These are phyloP conservation scores for Hemicordylus capensis DNA, from an alignment of 2,113 vertebrate genomes.

Conservation along the genomic window DNA sequence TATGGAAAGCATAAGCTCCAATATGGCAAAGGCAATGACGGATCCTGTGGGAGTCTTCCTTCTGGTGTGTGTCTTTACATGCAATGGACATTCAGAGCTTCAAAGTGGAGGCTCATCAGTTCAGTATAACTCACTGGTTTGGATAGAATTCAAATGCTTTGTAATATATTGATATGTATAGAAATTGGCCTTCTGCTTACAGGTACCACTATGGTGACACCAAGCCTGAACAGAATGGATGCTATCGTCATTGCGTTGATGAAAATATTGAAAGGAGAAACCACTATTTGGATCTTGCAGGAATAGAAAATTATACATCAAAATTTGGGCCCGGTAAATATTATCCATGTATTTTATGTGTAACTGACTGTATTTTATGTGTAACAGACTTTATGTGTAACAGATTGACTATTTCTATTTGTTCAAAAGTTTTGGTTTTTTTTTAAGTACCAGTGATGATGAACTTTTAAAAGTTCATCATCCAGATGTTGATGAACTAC, in stretches of 20 bases:
- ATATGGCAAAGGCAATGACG: neutral
- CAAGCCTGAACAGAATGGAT: conserved; percentile 85
- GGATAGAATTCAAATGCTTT: too few species aligned
- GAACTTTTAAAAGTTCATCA: too few species aligned
- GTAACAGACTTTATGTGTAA: too few species aligned
- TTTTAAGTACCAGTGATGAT: too few species aligned
- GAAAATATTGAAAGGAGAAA: conserved; percentile 99
- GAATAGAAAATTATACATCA: conserved; percentile 98
- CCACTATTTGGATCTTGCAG: conserved; percentile 98
- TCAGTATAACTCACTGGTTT: conserved; percentile 50
- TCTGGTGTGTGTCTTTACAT: neutral
- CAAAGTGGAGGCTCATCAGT: conserved; percentile 39
- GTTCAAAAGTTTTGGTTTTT: too few species aligned
- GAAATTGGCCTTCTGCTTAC: conserved; percentile 58
- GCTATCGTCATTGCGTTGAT: conserved; percentile 93
- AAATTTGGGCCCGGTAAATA: conserved; percentile 91
- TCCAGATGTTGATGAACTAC: too few species aligned
- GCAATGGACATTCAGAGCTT: conserved; percentile 2
- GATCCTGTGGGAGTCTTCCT: neutral
- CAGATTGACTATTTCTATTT: too few species aligned
- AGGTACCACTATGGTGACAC: conserved; percentile 93
- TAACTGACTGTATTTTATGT: neutral
- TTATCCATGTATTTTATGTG: neutral
- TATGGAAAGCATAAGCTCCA: neutral
- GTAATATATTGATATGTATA: neutral